Base-by-base conservation (phyloP, 2,888 invertebrate species). In the Spisula solida region DNA sequence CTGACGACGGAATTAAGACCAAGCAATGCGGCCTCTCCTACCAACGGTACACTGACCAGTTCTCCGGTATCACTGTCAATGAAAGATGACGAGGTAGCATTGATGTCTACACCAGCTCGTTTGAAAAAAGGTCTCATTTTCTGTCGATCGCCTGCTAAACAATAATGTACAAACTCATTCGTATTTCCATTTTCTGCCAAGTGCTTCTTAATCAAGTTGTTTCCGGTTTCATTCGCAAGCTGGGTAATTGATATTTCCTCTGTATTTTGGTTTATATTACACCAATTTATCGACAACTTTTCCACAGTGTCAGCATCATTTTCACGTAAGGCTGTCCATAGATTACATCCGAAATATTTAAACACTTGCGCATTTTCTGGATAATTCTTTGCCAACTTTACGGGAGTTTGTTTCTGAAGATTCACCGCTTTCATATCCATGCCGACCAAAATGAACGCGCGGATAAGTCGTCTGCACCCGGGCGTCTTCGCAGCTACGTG, bases 361-460 rank as follows among this genome's bases (percentile, higher is more conserved):
- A 89, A 25, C 16, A 88, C 70, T 31, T 34, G 47, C 14, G 31
- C 18, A 25, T 86, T 90, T 31, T 81, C 85, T 6, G 86, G 86
- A 75, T 56, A 84, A 12, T 34, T 10, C 55, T 89, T 86, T 25
- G 86, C 89, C 51, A 86, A 41, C 14, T 89, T 79, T n/a, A 12
- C 5, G 6, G 89, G 82, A 20, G 70, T 56, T 25, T 89, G 47
- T 4, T 85, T 82, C 8, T 82, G 70, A 12, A 1, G 41, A 78
- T 90, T 90, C n/a, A 55, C 31, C 10, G 80, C 29, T 8, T 14
- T 75, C 6, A 88, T 85, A 41, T 91, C 91, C 14, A 87, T 86
- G 6, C 91, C 91, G 47, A 91, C 81, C 85, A 88, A 82, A 25
- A 91, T 70, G 0, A 91, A 81, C 4, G 85, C 89, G 56, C 88